Base-by-base conservation (phyloP, 2,113 vertebrate species). In the Rhadina sibilatrix region DNA sequence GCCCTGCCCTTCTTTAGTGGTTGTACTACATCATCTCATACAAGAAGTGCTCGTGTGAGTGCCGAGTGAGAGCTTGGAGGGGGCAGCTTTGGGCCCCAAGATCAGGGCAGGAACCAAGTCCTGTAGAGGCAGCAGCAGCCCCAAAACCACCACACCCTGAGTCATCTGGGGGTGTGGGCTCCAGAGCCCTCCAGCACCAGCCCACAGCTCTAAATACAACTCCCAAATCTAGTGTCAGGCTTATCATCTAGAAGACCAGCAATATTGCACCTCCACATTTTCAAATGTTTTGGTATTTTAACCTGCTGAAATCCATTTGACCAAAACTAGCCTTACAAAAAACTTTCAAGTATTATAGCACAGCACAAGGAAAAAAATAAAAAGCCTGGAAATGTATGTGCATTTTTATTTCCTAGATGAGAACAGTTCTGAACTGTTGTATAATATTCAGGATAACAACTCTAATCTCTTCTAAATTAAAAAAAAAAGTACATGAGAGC, bases 381-480 rank as follows among this genome's bases (percentile, higher is more conserved):
- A 22, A 33, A 31, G 3, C 21, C 31, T 80, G n/a, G 23, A 76
- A 87, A 87, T 20, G 15, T 35, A 61, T 49, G 33, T 68, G 46
- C 37, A 25, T 89, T 85, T 87, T 83, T 68, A 85, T 71, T 85
- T 72, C 74, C 47, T 59, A 70, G 27, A 77, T 40, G 47, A 90
- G 52, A 90, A 53, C 9, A 54, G n/a, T 42, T 91, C 75, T 90
- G 46, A 94, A 75, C 47, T 47, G 47, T 27, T 68, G 47, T 53
- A 42, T 87, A 93, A 81, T 77, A 90, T 53, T 76, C 37, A 91
- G 68, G 64, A 40, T 71, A 94, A 85, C 44, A 83, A 59, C 40
- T 89, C 49, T 78, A 54, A 94, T 71, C 15, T 83, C 38, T 90
- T 88, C 56, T 88, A 81, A 83, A 96, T 92, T 90, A 78, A 84